A percentile compares a stretch with the other conserved stretches of the same genome.
phyloP scores from a whole-genome alignment of 2,888 invertebrate genomes.

The Ceramica pisi region DNA sequence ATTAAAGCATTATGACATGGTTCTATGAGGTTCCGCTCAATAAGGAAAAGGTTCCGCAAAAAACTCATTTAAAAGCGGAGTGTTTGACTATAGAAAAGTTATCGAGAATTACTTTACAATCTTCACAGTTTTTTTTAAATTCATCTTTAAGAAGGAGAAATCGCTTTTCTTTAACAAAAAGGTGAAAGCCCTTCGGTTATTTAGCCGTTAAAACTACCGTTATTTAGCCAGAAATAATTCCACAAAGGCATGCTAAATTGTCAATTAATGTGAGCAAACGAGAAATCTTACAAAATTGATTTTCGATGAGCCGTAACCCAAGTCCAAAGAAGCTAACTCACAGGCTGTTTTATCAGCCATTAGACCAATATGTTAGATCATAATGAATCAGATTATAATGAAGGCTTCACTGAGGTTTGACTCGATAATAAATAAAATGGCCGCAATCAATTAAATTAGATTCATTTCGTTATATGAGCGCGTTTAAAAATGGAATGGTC shows the following conservation, averaged over 20 bases:
- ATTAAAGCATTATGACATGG: conserved; percentile 3
- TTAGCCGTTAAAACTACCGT: not conserved
- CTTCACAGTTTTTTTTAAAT: not conserved
- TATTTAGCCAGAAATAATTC: conserved; percentile 21
- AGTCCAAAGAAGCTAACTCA: conserved; percentile 34
- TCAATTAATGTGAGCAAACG: conserved; percentile 40
- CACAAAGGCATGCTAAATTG: conserved; percentile 38
- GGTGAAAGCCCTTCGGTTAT: conserved; percentile 31
- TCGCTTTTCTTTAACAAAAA: conserved; percentile 14
- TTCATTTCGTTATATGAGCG: conserved; percentile 20
- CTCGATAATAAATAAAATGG: conserved; percentile 44
- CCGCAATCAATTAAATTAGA: conserved; percentile 46
- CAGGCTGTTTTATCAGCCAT: conserved; percentile 22
- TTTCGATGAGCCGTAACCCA: conserved; percentile 40
- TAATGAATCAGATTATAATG: conserved; percentile 53
- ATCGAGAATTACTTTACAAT: not conserved
- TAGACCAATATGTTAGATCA: conserved; percentile 33
- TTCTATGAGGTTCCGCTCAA: not conserved
- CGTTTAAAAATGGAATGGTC: conserved; percentile 20
- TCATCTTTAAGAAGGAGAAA: conserved; percentile 9
- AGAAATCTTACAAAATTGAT: conserved; percentile 50
- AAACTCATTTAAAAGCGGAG: not conserved
- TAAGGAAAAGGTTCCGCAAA: not conserved
- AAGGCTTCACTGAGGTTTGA: conserved; percentile 29
- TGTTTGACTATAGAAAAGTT: not conserved